phyloP scores from a whole-genome alignment of 2,113 vertebrate genomes.

The Lepus europaeus region DNA sequence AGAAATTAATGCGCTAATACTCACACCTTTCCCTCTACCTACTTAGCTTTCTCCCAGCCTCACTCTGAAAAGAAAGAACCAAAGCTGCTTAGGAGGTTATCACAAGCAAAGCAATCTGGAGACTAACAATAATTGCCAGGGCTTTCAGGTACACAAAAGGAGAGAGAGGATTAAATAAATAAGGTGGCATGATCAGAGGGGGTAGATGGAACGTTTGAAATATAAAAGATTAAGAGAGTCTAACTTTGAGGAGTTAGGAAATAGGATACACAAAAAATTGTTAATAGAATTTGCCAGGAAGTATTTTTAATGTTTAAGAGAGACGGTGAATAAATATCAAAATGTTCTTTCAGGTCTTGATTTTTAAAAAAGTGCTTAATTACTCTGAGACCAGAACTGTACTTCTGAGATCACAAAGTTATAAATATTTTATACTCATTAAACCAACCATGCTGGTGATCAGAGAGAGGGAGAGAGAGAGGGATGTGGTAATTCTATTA shows the following conservation, averaged over 20 bases:
- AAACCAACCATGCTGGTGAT: not conserved
- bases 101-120: constrained; percentile 54
- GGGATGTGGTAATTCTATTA: not conserved
- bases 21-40: not conserved
- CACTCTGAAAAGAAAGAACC: constrained; percentile 6
- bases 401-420: constrained; percentile 47
- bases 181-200: not conserved
- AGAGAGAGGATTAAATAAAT: not conserved
- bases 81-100: constrained; percentile 35
- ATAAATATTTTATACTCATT: constrained; percentile 67
- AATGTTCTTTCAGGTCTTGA: constrained; percentile 51
- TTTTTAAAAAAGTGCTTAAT: constrained; percentile 68
- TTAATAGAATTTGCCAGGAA: constrained; percentile 32
- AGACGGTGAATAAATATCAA: constrained; percentile 67
- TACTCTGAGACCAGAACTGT: constrained; percentile 31
- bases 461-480: fast-evolving
- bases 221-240: not conserved
- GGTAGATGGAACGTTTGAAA: not conserved
- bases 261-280: constrained; percentile 27
- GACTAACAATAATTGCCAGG: constrained; percentile 37
- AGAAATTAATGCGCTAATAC: constrained; percentile 30
- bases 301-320: constrained; percentile 37
- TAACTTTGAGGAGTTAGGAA: not conserved
- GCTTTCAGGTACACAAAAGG: not conserved
- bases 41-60: constrained; percentile 6